phyloP scores from a whole-genome alignment of 2,888 invertebrate genomes.

The Nymphalis c-album region DNA sequence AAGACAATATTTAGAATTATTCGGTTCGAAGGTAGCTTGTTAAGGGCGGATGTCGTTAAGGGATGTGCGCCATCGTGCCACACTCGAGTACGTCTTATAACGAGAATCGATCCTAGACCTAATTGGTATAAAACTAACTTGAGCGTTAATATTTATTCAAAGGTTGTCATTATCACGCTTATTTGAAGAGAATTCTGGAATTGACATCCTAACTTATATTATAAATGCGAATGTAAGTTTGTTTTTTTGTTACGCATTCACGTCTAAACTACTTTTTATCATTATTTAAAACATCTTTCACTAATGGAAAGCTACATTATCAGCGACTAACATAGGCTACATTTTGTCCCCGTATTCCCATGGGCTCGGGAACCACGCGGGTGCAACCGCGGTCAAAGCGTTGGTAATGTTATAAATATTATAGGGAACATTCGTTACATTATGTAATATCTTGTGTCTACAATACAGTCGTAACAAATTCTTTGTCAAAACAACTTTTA shows the following conservation, averaged over 20 bases:
- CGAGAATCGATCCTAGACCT: background rate
- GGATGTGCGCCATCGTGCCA: background rate
- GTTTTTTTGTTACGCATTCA: background rate
- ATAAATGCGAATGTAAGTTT: background rate
- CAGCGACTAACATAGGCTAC: too few species aligned
- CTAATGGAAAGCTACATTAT: too few species aligned
- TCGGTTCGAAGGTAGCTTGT: background rate
- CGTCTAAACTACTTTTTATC: too few species aligned
- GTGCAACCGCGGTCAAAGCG: too few species aligned
- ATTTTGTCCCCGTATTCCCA: too few species aligned
- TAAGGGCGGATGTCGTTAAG: slow-evolving; percentile 11
- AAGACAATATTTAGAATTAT: background rate
- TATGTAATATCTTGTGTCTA: too few species aligned
- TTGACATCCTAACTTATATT: background rate
- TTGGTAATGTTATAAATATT: too few species aligned
- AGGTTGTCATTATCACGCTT: background rate
- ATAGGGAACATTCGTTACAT: background rate
- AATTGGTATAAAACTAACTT: background rate
- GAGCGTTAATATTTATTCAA: background rate
- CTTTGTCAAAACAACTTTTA: too few species aligned
- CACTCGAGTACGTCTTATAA: background rate
- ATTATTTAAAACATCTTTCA: too few species aligned
- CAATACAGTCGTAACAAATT: too few species aligned
- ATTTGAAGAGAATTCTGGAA: background rate
- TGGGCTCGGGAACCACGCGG: too few species aligned